Conservation (phyloP, 2,113 vertebrate genomes). For the Mormyrus iriodes region DNA sequence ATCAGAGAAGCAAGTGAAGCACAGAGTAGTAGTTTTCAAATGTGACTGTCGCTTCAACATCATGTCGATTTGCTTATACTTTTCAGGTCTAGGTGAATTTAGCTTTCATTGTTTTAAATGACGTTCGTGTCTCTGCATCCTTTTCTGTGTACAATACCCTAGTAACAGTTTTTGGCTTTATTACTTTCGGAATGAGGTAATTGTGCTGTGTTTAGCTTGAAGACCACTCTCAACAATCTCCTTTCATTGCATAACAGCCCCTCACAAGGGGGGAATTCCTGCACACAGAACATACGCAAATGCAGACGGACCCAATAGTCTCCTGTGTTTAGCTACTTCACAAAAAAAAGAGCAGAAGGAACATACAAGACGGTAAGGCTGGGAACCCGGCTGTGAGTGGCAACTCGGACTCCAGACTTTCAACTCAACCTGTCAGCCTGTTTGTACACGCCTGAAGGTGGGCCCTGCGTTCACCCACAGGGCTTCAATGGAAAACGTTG, state of each 20-base stretch:
- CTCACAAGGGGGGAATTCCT: conserved; percentile 1
- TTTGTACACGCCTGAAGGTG: not conserved
- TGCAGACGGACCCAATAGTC: not conserved
- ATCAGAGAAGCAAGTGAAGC: not conserved
- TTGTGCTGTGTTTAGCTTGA: conserved; percentile 7
- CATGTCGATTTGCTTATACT: not conserved
- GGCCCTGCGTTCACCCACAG: too few relatives aligned
- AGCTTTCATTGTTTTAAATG: not conserved
- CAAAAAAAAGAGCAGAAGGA: not conserved
- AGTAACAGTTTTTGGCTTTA: conserved; percentile 2
- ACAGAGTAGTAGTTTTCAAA: not conserved
- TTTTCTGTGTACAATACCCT: not conserved
- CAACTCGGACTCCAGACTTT: not conserved
- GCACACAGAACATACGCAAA: not conserved
- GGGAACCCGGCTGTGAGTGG: not conserved
- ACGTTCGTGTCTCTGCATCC: not conserved
- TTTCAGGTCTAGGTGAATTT: not conserved
- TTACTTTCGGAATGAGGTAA: conserved; percentile 16
- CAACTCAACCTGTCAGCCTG: not conserved
- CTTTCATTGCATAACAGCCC: not conserved
- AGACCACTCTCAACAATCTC: not conserved
- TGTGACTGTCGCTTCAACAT: not conserved
- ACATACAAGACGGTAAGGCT: not conserved
- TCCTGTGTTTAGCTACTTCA: not conserved
- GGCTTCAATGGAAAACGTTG: not conserved